Evolutionary conservation across 2,113 vertebrate species (phyloP), one percentile per base, ranked within the genome.

Genomic region (Rhegmatorhina hoffmannsi): DNA sequence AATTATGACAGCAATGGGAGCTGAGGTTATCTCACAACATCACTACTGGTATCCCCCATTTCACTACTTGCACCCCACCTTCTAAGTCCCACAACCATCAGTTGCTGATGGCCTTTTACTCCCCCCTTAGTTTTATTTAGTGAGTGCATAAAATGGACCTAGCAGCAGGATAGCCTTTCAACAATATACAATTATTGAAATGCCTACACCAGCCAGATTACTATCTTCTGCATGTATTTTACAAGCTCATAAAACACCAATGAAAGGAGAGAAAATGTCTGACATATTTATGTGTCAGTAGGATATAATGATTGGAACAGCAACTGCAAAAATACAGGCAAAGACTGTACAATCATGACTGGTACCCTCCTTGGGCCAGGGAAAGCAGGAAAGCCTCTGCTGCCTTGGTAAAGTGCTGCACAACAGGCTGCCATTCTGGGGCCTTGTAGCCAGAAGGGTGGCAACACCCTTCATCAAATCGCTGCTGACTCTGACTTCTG

Each of bases 141-240:
- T 1, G 1, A 72, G 49, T 24, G 44, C 78, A 95, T 43, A 91
- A 92, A 90, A 94, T 52, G 40, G 64, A 93, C 53, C 89, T 87
- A 72, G 93, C 89, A 91, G 64, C 50, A 70, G 31, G 36, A 76
- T 0, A 76, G 63, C 23, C 75, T 87, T 92, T 91, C 95, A 95
- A 86, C 87, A 92, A 52, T 16, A 49, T 8, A 50, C 55, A 93
- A 84, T 95, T 95, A 91, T 6, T 40, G 33, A 91, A 94, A 90
- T 69, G 60, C 24, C 50, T 80, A 25, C 66, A 64, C 46, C 31
- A 52, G 80, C 17, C 72, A 87, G 86, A 95, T 95, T 62, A n/a
- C 38, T 53, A 44, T 96, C 90, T 80, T 49, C 72, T 44, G 9
- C 6, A 0, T 62, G n/a, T 55, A 81, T 85, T 94, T 92, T 82